Evolutionary conservation across 2,888 invertebrate species (phyloP).

Genomic region (Lasius platythorax): DNA sequence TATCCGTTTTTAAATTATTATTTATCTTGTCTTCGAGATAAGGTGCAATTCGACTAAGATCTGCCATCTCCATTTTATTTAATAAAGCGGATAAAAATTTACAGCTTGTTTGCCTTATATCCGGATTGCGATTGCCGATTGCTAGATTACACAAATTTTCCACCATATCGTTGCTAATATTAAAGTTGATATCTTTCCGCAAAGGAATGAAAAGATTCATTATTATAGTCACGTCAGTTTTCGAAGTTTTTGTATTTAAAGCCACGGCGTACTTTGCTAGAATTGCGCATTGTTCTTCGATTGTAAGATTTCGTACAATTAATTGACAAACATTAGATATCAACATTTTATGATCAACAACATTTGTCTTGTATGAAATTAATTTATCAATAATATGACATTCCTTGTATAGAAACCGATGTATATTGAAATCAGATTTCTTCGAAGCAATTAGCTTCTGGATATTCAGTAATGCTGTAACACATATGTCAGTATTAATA

Average conservation of each 20-base stretch:
- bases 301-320: constrained; percentile 85
- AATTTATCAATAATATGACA: constrained; percentile 86
- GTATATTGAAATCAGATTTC: constrained; percentile 78
- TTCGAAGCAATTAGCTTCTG: constrained; percentile 79
- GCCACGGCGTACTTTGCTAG: constrained; percentile 84
- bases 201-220: constrained; percentile 87
- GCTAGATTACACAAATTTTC: constrained; percentile 84
- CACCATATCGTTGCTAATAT: constrained; percentile 84
- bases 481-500: constrained; percentile 67
- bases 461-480: constrained; percentile 76
- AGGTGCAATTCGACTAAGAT: constrained; percentile 67
- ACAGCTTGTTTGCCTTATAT: constrained; percentile 86
- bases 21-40: constrained; percentile 72
- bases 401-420: constrained; percentile 85
- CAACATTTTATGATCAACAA: constrained; percentile 79
- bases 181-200: constrained; percentile 83
- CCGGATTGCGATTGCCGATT: constrained; percentile 82
- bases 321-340: constrained; percentile 86
- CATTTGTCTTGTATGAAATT: constrained; percentile 75
- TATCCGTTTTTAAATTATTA: constrained; percentile 69
- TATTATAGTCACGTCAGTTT: constrained; percentile 85
- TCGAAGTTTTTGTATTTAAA: constrained; percentile 82
- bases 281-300: constrained; percentile 86
- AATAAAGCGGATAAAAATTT: constrained; percentile 88
- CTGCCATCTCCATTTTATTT: constrained; percentile 86